These are phyloP conservation scores for Acleris holmiana DNA, from an alignment of 2,888 invertebrate genomes.

Conservation along the genomic window DNA sequence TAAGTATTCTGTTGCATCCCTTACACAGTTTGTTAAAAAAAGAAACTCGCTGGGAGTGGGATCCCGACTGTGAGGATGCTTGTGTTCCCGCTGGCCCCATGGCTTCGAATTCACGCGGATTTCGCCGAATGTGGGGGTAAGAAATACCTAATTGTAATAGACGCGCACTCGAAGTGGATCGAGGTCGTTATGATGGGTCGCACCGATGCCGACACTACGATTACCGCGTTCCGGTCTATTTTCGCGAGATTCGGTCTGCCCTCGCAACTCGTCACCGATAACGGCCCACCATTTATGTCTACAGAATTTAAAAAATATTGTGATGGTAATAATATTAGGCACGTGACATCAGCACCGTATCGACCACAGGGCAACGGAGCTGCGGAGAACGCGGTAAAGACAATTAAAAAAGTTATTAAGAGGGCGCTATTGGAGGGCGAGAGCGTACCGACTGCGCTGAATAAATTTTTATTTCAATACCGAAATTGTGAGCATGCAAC, in stretches of 20 bases:
- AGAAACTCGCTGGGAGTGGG: conserved; percentile 37
- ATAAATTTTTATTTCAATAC: conserved; percentile 39
- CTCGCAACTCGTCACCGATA: conserved; percentile 43
- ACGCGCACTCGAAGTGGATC: conserved; percentile 25
- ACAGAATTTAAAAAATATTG: conserved; percentile 40
- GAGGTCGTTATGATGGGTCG: conserved; percentile 8
- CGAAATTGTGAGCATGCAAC: conserved; percentile 40
- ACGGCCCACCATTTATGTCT: conserved; percentile 45
- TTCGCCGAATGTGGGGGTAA: conserved; percentile 23
- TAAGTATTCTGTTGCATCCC: too few relatives aligned
- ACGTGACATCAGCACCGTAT: conserved; percentile 37
- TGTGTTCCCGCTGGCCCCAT: conserved; percentile 41
- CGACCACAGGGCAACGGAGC: conserved; percentile 42
- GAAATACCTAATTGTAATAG: conserved; percentile 13
- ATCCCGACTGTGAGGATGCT: conserved; percentile 31
- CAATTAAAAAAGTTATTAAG: conserved; percentile 41
- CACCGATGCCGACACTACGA: conserved; percentile 1
- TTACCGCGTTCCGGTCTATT: conserved; percentile 32
- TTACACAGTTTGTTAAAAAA: conserved; percentile 3
- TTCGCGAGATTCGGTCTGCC: conserved; percentile 45
- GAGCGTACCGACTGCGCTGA: conserved; percentile 34
- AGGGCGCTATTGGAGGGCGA: conserved; percentile 34
- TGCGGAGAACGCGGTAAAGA: conserved; percentile 43
- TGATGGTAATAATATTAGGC: conserved; percentile 37
- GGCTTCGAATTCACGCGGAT: conserved; percentile 42